phyloP scores from a whole-genome alignment of 2,113 vertebrate species.

The Agelaius tricolor region DNA sequence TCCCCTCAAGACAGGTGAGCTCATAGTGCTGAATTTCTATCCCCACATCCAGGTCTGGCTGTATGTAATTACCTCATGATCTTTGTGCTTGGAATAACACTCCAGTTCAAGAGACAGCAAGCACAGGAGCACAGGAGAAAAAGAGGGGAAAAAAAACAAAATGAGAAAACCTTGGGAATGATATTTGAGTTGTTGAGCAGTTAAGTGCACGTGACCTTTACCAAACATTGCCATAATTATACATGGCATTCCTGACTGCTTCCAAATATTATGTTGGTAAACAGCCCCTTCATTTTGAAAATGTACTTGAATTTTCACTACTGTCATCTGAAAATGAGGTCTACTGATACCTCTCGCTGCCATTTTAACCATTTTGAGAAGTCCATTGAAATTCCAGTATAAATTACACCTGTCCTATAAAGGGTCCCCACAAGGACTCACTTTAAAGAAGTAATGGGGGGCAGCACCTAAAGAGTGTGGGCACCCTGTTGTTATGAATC shows the following conservation, averaged over 20 bases:
- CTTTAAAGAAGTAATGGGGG: not conserved
- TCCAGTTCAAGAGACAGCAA: fast-evolving
- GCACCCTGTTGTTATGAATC: not conserved
- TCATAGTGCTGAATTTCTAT: not conserved
- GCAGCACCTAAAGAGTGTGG: not conserved
- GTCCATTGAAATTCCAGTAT: not conserved
- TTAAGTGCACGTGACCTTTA: not conserved
- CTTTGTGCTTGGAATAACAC: not conserved
- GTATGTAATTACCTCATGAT: not conserved
- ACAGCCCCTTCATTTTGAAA: not conserved
- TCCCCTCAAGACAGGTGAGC: not conserved
- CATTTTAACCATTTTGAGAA: not conserved
- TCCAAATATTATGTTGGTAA: not conserved
- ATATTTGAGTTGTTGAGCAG: not conserved
- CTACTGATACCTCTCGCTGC: not conserved
- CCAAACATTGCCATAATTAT: not conserved
- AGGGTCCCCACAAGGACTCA: not conserved
- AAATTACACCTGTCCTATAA: not conserved
- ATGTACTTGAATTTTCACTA: not conserved
- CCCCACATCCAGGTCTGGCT: not conserved
- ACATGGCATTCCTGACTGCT: not conserved
- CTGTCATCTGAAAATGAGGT: not conserved
- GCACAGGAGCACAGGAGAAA: not conserved
- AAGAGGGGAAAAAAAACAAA: not conserved
- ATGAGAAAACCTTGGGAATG: not conserved